Evolutionary conservation across 2,113 vertebrate genomes (phyloP), one percentile per base, ranked within the genome.

Genomic region (Platichthys stellatus): DNA sequence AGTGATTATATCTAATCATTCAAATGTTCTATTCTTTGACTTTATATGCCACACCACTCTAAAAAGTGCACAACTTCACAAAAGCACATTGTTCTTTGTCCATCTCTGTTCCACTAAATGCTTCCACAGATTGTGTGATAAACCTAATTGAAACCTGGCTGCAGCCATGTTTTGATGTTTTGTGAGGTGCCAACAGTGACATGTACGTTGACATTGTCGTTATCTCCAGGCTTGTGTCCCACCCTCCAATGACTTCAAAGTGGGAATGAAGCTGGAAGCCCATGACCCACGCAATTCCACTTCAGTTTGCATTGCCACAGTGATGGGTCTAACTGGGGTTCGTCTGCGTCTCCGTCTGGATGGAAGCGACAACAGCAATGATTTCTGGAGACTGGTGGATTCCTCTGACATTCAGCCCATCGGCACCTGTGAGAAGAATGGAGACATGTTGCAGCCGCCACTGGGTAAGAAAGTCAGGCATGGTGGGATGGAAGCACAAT

Each of bases 321-420:
- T 99, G 11, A 95, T 99, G 91, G 97, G 96, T 69, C 89, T 96
- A 80, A 96, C 94, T 0, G 98, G 98, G 23, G 95, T 95, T 38
- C 95, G 97, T 40, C 93, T 99, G 14, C 94, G 95, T 20, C 90
- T 99, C 73, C 93, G 97, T 1, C 94, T 99, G 75, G 98, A 99
- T 43, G 98, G 97, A 45, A 96, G 96, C 10, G 98, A 99, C 93
- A 97, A 96, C 93, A 97, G 93, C 93, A 99, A 99, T 69, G 98
- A 99, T 90, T 99, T 99, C 87, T 99, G 98, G 98, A 94, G 96
- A 24, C 94, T 99, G 67, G 96, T 99, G 4, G 98, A 99, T 93
- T 98, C 98, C n/a, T 92, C 95, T 0, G 97, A 99, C 56, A 97
- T 99, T 84, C 97, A 98, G 81, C 97, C 97, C 15, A 93, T 99